Evolutionary conservation across 1,140 invertebrate genomes (phyloP).

Genomic region (Cydia fagiglandana): DNA sequence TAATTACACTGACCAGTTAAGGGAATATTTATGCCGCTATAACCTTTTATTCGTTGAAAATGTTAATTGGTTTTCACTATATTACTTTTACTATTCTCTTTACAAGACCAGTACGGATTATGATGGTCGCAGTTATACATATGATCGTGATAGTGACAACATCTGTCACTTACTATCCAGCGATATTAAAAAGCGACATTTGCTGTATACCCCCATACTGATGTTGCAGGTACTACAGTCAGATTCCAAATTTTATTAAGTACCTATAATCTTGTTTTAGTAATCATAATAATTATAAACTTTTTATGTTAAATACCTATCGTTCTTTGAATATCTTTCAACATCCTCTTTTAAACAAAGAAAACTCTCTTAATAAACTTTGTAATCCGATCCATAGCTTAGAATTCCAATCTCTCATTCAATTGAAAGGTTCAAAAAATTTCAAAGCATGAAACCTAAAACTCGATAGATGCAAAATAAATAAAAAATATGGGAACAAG

Average conservation of each 20-base stretch:
- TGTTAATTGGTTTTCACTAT: background rate
- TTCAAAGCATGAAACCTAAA: conserved; percentile 62
- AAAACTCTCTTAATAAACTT: background rate
- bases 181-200: too few relatives aligned
- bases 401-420: conserved; percentile 58
- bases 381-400: conserved; percentile 52
- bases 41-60: conserved; percentile 16
- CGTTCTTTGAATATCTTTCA: conserved; percentile 33
- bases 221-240: background rate
- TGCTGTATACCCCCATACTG: too few relatives aligned
- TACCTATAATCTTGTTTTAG: background rate
- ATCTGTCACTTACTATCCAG: too few relatives aligned
- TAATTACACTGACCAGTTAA: conserved; percentile 11
- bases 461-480: conserved; percentile 67
- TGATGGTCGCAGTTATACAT: background rate
- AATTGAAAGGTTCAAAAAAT: conserved; percentile 49
- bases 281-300: conserved; percentile 4
- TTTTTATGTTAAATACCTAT: background rate
- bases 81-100: background rate
- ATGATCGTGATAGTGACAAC: too few relatives aligned
- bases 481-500: conserved; percentile 70
- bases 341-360: background rate
- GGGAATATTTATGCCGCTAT: conserved; percentile 20
- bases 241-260: background rate
- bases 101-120: background rate